These are phyloP conservation scores for Sebastes glaucus DNA, from an alignment of 2,797 vertebrate species.

Conservation along the genomic window DNA sequence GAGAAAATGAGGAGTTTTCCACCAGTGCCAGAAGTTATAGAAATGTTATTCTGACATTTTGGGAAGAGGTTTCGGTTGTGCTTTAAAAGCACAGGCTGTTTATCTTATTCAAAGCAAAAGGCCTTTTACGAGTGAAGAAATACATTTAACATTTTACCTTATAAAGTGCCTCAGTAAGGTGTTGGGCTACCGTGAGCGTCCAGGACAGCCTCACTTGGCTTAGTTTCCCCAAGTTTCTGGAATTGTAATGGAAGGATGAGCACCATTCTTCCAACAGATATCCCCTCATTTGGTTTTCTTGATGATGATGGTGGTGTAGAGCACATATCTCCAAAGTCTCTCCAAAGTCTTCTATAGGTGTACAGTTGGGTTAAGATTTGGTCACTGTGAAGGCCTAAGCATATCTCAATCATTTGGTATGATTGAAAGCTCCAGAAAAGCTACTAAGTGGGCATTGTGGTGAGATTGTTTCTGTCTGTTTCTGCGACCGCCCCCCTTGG, in stretches of 20 bases:
- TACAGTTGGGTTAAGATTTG: neutral
- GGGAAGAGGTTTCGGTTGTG: neutral
- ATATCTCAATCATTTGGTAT: neutral
- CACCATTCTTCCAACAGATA: neutral
- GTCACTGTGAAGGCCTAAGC: neutral
- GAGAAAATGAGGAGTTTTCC: neutral
- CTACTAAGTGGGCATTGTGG: neutral
- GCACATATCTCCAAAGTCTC: neutral
- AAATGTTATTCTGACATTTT: slow-evolving; percentile 27
- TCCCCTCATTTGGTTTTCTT: neutral
- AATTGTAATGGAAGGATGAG: neutral
- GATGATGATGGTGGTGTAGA: no score
- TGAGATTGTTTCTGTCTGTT: neutral
- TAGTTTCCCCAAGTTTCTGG: neutral
- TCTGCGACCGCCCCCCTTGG: no score
- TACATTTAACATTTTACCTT: neutral
- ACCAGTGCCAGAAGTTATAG: neutral
- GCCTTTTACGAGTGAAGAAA: neutral
- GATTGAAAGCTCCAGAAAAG: neutral
- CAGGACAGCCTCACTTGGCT: neutral
- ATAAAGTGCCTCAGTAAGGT: neutral
- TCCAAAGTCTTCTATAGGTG: neutral
- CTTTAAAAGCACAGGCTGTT: slow-evolving; percentile 6
- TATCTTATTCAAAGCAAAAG: slow-evolving; percentile 7
- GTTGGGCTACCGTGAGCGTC: neutral